Evolutionary conservation across 2,797 vertebrate species (phyloP).

Genomic region (Petrocephalus sullivani): DNA sequence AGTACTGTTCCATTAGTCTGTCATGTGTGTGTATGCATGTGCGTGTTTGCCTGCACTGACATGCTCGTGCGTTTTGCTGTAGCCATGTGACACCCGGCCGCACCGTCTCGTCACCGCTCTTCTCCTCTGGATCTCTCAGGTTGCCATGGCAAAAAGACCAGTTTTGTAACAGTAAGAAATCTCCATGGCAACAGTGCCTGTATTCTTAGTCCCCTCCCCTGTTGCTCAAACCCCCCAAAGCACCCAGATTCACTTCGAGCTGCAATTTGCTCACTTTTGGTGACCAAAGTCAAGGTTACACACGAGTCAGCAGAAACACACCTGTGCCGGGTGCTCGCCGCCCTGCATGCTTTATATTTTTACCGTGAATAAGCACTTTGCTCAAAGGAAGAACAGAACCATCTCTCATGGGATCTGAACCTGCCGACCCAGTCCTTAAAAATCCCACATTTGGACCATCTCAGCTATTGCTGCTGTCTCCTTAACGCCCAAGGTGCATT

Average conservation of each 20-base stretch:
- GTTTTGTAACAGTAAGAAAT: slow-evolving; percentile 50
- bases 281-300: not conserved
- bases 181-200: slow-evolving; percentile 28
- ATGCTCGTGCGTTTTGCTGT: not conserved
- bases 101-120: not conserved
- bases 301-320: not conserved
- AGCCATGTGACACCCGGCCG: not conserved
- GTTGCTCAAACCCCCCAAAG: slow-evolving; percentile 14
- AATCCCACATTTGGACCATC: not conserved
- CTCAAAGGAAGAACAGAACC: not conserved
- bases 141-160: slow-evolving; percentile 46
- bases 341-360: not conserved
- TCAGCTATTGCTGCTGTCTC: not conserved
- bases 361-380: not conserved
- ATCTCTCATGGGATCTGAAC: not conserved
- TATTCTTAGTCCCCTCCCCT: slow-evolving; percentile 22
- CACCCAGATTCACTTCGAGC: not conserved
- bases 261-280: not conserved
- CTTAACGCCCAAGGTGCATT: not conserved
- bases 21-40: not conserved
- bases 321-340: not conserved
- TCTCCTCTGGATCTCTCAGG: slow-evolving; percentile 24
- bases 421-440: not conserved
- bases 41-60: not conserved
- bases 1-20: not conserved